Conservation (phyloP, 37 sponge, comb jelly and placozoan genomes). For the Ephydatia muelleri region DNA sequence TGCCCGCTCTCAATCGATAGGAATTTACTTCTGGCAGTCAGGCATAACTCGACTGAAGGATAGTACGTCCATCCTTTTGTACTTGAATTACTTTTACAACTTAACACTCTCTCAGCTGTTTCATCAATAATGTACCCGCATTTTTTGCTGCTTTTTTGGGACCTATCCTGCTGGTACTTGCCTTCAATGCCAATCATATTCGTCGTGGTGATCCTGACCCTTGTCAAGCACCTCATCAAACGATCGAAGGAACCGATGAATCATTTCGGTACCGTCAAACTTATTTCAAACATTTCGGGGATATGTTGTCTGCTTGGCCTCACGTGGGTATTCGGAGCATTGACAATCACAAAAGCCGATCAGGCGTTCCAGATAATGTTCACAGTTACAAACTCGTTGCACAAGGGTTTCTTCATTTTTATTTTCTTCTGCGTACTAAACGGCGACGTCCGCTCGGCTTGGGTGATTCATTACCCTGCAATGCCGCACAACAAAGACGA, state of each 20-base stretch:
- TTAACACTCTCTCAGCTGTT: constrained; percentile 29
- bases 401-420: constrained; percentile 57
- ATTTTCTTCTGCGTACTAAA: constrained; percentile 63
- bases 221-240: constrained; percentile 23
- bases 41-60: background rate
- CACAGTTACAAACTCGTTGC: constrained; percentile 34
- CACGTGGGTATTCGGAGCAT: constrained; percentile 63
- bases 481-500: background rate
- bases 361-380: constrained; percentile 55
- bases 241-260: background rate
- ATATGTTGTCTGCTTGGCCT: constrained; percentile 50
- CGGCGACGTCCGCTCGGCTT: constrained; percentile 27
- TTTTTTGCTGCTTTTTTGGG: constrained; percentile 50
- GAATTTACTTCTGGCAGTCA: background rate
- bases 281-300: constrained; percentile 21
- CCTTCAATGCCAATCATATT: constrained; percentile 58
- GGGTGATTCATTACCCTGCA: background rate
- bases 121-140: constrained; percentile 38
- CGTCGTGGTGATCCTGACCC: constrained; percentile 20
- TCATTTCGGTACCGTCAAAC: background rate
- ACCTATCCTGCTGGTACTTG: constrained; percentile 26
- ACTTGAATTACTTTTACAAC: too few relatives aligned
- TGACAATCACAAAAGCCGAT: constrained; percentile 22
- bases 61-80: background rate
- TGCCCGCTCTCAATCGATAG: background rate